These are phyloP conservation scores for Leucopsar rothschildi DNA, from an alignment of 2,113 vertebrate genomes.

Conservation along the genomic window DNA sequence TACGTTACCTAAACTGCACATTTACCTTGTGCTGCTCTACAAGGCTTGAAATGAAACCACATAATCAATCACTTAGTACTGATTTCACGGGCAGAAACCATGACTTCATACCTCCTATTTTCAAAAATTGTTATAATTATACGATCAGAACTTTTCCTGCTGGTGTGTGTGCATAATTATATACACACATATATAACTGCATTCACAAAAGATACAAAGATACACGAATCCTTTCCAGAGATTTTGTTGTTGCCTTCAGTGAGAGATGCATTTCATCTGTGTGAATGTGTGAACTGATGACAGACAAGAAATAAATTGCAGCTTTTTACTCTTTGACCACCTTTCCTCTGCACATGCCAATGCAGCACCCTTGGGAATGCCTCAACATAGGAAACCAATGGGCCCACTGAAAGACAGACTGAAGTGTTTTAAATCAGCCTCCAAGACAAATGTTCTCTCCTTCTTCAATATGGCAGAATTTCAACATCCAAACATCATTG, in stretches of 20 bases:
- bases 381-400: neutral
- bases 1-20: neutral
- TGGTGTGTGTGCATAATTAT: neutral
- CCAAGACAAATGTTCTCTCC: neutral
- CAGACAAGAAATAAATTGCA: neutral
- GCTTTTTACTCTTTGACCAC: neutral
- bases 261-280: neutral
- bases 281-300: neutral
- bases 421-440: neutral
- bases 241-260: neutral
- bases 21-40: neutral
- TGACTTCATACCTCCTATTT: neutral
- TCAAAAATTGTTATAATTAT: rapidly evolving
- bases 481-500: neutral
- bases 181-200: neutral
- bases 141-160: neutral
- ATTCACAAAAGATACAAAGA: neutral
- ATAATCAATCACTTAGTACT: neutral
- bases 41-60: neutral
- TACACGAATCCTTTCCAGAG: neutral
- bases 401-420: neutral
- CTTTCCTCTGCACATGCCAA: neutral
- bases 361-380: neutral
- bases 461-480: neutral
- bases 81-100: neutral